These are phyloP conservation scores for Diogma glabrata DNA, from an alignment of 2,888 invertebrate species.

Conservation along the genomic window DNA sequence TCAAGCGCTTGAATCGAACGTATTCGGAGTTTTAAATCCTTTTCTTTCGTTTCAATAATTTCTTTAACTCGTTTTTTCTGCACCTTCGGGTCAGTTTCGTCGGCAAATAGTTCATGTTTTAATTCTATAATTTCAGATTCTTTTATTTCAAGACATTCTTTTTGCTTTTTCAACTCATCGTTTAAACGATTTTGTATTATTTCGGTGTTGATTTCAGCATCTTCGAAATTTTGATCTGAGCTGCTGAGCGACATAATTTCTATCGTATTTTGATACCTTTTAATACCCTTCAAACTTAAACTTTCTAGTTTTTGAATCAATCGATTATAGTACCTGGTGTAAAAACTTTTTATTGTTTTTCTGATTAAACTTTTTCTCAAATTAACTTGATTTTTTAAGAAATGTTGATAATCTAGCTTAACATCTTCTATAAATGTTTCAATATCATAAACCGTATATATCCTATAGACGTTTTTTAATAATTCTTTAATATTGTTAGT, in stretches of 20 bases:
- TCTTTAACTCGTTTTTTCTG: not conserved
- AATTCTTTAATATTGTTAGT: too few relatives aligned
- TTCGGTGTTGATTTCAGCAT: not conserved
- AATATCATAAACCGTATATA: not conserved
- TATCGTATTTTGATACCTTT: too few relatives aligned
- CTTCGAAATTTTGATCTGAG: not conserved
- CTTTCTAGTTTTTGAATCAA: not conserved
- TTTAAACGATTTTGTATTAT: not conserved
- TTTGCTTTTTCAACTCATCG: not conserved
- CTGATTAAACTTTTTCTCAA: not conserved
- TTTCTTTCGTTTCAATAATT: not conserved
- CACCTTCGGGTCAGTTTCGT: not conserved
- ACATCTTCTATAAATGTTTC: not conserved
- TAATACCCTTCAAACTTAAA: too few relatives aligned
- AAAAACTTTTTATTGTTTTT: too few relatives aligned
- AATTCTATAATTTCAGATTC: not conserved
- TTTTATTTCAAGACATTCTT: conserved; percentile 1
- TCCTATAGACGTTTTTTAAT: not conserved
- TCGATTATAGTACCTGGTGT: too few relatives aligned
- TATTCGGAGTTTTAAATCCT: conserved; percentile 1
- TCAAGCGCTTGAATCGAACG: conserved; percentile 6
- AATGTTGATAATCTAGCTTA: not conserved
- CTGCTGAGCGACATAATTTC: too few relatives aligned
- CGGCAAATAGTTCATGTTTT: not conserved
- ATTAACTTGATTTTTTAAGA: not conserved